A percentile compares a stretch with the other conserved stretches of the same genome.
These are phyloP conservation scores for Pipistrellus pygmaeus DNA, from an alignment of 2,797 vertebrate genomes.

Conservation along the genomic window DNA sequence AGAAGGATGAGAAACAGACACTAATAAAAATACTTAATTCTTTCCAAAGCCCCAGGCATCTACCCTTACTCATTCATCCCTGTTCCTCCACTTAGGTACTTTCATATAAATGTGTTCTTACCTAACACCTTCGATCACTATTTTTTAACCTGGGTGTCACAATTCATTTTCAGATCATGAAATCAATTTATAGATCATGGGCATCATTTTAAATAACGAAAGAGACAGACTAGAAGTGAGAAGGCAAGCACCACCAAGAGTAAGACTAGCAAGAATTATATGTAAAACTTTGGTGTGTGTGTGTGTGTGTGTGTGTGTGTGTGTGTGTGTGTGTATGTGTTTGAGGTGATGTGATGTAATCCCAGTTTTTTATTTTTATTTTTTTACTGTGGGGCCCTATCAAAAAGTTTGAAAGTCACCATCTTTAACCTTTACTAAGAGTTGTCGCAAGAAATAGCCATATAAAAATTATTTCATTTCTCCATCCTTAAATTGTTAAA, in stretches of 20 bases:
- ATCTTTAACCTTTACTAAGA: neutral
- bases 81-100: neutral
- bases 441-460: neutral
- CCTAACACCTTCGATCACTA: neutral
- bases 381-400: neutral
- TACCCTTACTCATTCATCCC: neutral
- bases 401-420: neutral
- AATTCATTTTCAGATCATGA: constrained; percentile 46
- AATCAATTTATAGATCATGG: constrained; percentile 26
- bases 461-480: neutral
- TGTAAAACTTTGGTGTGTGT: no score
- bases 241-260: neutral
- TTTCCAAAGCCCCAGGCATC: neutral
- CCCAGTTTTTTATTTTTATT: no score
- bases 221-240: neutral
- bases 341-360: neutral
- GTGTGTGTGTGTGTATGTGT: neutral
- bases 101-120: constrained; percentile 15
- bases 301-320: neutral
- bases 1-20: neutral
- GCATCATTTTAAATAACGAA: constrained; percentile 16
- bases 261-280: no score
- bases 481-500: neutral
- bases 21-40: neutral
- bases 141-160: constrained; percentile 26